Base-by-base conservation (phyloP, 2,888 invertebrate genomes). In the Rhagonycha lutea region DNA sequence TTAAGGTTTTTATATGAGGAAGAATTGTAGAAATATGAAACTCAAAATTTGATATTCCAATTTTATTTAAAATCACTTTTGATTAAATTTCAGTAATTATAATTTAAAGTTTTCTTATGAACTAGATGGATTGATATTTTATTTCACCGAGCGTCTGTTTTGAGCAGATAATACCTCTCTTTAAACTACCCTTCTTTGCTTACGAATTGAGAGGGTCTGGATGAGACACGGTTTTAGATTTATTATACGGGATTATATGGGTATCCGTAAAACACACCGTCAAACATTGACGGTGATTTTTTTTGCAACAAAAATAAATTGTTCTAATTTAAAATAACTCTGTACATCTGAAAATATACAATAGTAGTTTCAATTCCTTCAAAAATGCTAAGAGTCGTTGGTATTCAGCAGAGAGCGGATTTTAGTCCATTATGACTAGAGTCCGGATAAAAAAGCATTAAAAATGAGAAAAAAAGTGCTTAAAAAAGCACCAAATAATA, bases 161-260 rank as follows among this genome's bases (percentile, higher is more conserved):
- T 81, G 79, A 83, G 79, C 83, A 83, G 83, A 83, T 83, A 83
- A 83, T 83, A 81, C 79, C 80, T 81, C 47, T 47, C 82, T 82
- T 82, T 81, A 81, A 82, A 82, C 80, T 82, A 80, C 83, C 83
- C 83, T 82, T 81, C 80, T 76, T 82, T 83, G 83, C 83, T 83
- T 83, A 83, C 80, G 81, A 81, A 82, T 82, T 81, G 81, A 82
- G 82, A 81, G 81, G 76, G 75, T 82, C 83, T 83, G 83, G 79
- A 72, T 75, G 73, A 79, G 83, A 83, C 83, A 81, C 80, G 78
- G 72, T 77, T 70, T 71, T 78, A 83, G 83, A 83, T 83, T 83
- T 83, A 83, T 83, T 83, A 79, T 79, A 79, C 81, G 80, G 80
- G 81, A 82, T 82, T 82, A 80, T 81, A 77, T 24, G 47, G n/a